phyloP scores from a whole-genome alignment of 1,140 invertebrate species.

The Ridgeia piscesae region DNA sequence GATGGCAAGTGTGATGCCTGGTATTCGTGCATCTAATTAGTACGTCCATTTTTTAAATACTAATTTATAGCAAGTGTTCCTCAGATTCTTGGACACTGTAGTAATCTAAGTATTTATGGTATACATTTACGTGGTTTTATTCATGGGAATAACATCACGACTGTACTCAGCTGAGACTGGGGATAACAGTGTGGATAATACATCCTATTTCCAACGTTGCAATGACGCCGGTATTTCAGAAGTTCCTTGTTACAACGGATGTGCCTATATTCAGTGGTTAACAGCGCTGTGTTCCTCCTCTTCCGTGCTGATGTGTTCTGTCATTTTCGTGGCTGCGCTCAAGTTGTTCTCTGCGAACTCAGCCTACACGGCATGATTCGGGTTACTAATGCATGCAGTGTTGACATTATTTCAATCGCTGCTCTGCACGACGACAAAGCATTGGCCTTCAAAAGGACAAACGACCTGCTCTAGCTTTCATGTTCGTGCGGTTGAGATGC shows the following conservation, averaged over 20 bases:
- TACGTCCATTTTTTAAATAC: not conserved
- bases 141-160: not conserved
- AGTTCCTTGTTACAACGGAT: not conserved
- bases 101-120: not conserved
- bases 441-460: not conserved
- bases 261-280: not conserved
- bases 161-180: not conserved
- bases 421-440: not conserved
- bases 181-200: not conserved
- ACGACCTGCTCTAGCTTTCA: not conserved
- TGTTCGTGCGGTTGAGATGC: not conserved
- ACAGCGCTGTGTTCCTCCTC: not conserved
- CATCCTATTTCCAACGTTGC: not conserved
- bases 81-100: not conserved
- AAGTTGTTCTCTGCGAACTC: not conserved
- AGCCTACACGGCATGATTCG: not conserved
- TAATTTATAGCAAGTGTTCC: not conserved
- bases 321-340: not conserved
- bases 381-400: not conserved
- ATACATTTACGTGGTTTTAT: not conserved
- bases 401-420: not conserved
- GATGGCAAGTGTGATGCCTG: not conserved
- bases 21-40: not conserved
- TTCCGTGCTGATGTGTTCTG: too few species aligned
- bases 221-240: not conserved